These are phyloP conservation scores for Scolopax bukidnonensis DNA, from an alignment of 2,797 vertebrate species.

Conservation along the genomic window DNA sequence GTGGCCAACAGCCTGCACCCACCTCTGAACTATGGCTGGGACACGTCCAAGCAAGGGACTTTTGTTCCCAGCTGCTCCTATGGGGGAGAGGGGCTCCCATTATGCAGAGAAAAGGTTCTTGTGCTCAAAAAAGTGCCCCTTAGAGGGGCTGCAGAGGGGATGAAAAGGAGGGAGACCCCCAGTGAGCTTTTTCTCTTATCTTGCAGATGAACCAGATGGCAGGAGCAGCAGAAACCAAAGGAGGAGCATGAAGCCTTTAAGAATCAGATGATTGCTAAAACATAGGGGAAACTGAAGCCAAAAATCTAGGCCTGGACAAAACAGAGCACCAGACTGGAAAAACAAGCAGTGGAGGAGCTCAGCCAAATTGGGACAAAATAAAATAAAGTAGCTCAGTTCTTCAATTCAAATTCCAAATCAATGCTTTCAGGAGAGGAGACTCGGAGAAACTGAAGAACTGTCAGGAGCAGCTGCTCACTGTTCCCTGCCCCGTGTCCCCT, in stretches of 20 bases:
- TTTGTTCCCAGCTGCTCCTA: neutral
- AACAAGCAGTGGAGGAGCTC: neutral
- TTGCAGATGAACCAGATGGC: slow-evolving; percentile 24
- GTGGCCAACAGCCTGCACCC: neutral
- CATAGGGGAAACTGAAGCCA: neutral
- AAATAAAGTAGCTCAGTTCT: neutral
- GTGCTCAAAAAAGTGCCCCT: neutral
- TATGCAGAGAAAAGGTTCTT: neutral
- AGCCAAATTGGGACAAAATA: slow-evolving; percentile 12
- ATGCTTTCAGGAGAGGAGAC: neutral
- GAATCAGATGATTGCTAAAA: neutral
- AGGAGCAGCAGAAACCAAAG: slow-evolving; percentile 8
- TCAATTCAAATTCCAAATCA: slow-evolving; percentile 3
- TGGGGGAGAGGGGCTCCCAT: neutral
- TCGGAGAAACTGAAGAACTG: neutral
- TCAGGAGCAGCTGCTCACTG: slow-evolving; percentile 14
- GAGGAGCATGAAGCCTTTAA: neutral
- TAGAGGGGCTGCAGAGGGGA: neutral
- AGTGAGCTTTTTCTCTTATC: neutral
- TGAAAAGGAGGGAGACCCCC: neutral
- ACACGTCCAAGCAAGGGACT: neutral
- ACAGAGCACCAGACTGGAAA: slow-evolving; percentile 7
- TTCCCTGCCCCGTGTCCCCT: neutral
- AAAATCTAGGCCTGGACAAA: slow-evolving; percentile 11
- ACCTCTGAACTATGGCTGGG: neutral